phyloP scores from a whole-genome alignment of 2,113 vertebrate genomes.

The Phylloscopus trochiloides region DNA sequence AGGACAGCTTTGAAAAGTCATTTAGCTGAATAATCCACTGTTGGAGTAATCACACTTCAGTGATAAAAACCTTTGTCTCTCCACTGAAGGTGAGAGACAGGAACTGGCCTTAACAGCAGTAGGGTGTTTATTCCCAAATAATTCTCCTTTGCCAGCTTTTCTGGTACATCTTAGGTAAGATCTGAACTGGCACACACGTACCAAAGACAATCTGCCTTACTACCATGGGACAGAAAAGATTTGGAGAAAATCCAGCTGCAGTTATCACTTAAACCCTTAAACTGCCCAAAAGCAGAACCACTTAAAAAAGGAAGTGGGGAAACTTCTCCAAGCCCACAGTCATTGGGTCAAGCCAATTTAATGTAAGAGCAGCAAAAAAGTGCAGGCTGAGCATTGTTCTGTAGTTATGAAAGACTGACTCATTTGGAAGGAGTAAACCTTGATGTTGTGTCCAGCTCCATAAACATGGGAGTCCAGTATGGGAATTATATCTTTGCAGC shows the following conservation, averaged over 20 bases:
- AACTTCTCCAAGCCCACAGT: background rate
- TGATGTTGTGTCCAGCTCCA: background rate
- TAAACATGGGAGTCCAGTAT: background rate
- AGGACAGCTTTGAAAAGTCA: background rate
- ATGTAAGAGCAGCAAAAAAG: background rate
- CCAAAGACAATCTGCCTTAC: background rate
- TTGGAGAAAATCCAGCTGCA: background rate
- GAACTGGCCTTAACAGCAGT: background rate
- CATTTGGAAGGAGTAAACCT: background rate
- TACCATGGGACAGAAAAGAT: background rate
- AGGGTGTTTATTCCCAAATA: background rate
- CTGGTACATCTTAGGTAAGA: background rate
- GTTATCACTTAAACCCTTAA: background rate
- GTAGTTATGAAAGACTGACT: background rate
- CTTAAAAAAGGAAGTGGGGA: background rate
- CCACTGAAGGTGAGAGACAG: background rate
- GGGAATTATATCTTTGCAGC: background rate
- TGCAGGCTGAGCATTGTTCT: background rate
- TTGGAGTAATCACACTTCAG: background rate
- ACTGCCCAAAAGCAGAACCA: slow-evolving; percentile 34
- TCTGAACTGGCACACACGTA: background rate
- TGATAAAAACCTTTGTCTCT: background rate
- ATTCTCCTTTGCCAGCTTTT: background rate
- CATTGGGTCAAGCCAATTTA: background rate
- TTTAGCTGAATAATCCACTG: background rate